phyloP scores from a whole-genome alignment of 2,797 vertebrate genomes.

The Bryconaethiops microstoma region DNA sequence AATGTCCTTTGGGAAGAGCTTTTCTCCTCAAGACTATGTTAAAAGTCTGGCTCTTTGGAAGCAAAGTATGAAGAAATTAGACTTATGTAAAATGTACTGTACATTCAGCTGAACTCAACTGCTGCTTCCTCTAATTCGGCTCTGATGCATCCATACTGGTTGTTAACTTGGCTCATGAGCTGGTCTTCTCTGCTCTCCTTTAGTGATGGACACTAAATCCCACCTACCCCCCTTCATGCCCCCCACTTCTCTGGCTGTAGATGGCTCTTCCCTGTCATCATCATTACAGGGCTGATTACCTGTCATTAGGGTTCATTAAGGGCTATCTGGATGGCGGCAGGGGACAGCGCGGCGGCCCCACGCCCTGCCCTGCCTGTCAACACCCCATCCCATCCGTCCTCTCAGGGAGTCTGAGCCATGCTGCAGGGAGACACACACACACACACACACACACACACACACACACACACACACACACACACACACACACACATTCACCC shows the following conservation, averaged over 20 bases:
- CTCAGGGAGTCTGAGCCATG: constrained; percentile 14
- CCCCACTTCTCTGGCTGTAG: constrained; percentile 41
- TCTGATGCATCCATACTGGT: neutral
- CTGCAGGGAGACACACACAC: neutral
- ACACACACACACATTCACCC: constrained; percentile 9
- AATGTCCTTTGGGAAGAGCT: too few relatives aligned
- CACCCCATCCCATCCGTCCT: constrained; percentile 55
- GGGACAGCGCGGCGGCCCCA: constrained; percentile 52
- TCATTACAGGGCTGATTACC: constrained; percentile 76
- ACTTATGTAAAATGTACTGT: too few relatives aligned
- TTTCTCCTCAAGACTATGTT: too few relatives aligned
- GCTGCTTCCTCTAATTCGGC: too few relatives aligned
- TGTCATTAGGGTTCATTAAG: constrained; percentile 78
- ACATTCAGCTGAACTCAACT: neutral
- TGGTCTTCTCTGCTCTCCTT: neutral
- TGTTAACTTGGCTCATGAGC: neutral
- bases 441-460: constrained; percentile 6
- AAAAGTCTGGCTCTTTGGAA: too few relatives aligned
- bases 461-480: neutral
- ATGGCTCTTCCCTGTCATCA: constrained; percentile 69
- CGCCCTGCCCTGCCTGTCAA: constrained; percentile 63
- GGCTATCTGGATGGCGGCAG: constrained; percentile 73
- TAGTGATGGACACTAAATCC: constrained; percentile 8
- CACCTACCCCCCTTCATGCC: constrained; percentile 3
- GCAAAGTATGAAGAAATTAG: too few relatives aligned